Percentiles rank a stretch among this genome's conserved stretches.
phyloP scores from a whole-genome alignment of 2,797 vertebrate genomes.

The Urosaurus nigricauda region DNA sequence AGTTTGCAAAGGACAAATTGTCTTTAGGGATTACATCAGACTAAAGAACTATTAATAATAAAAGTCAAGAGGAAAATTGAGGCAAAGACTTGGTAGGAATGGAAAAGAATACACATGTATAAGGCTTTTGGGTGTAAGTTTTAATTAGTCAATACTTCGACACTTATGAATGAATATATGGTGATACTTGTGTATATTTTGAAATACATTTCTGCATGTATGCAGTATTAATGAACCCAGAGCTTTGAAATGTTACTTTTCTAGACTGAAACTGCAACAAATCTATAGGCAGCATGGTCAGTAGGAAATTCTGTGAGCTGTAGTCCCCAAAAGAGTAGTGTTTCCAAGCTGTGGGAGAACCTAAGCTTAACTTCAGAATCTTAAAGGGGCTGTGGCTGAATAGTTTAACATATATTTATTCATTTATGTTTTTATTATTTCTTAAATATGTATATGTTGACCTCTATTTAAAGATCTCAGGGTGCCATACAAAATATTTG shows the following conservation, averaged over 20 bases:
- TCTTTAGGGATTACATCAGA: conserved; percentile 76
- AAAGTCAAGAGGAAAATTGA: conserved; percentile 58
- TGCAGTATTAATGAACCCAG: background rate
- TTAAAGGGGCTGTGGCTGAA: background rate
- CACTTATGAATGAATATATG: background rate
- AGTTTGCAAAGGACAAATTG: conserved; percentile 77
- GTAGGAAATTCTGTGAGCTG: too few species aligned
- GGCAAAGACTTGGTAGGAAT: background rate
- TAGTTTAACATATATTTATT: too few species aligned
- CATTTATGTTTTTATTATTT: too few species aligned
- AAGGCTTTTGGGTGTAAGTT: background rate
- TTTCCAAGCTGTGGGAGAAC: background rate
- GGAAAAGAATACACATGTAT: background rate
- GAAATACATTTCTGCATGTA: background rate
- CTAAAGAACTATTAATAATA: conserved; percentile 65
- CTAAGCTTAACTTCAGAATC: background rate
- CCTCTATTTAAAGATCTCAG: too few species aligned
- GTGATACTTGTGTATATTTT: background rate
- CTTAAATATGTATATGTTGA: too few species aligned
- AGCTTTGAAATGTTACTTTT: too few species aligned
- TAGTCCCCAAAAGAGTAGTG: too few species aligned
- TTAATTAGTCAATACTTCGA: conserved; percentile 36
- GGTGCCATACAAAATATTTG: background rate
- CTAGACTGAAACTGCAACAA: too few species aligned
- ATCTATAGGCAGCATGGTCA: too few species aligned